A percentile compares a stretch with the other conserved stretches of the same genome.
Conservation (phyloP, 2,797 vertebrate genomes). For the Paratrypauchen microcephalus region DNA sequence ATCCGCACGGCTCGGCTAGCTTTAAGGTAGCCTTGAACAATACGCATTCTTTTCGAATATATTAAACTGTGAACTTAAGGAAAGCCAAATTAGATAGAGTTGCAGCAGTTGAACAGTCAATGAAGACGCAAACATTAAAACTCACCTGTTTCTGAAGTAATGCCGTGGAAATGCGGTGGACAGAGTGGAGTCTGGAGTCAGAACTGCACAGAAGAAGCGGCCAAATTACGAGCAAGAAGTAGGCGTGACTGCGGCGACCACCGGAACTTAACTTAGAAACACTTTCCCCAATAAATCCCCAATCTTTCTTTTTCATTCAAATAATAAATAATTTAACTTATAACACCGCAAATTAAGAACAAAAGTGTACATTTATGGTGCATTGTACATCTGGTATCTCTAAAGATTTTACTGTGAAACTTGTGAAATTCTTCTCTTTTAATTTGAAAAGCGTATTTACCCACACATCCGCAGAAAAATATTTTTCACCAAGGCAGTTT, state of each 20-base stretch:
- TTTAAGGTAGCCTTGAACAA: slow-evolving; percentile 41
- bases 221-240: slow-evolving; percentile 4
- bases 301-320: no score
- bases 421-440: slow-evolving; percentile 21
- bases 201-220: not conserved
- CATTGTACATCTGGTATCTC: no score
- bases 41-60: not conserved
- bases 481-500: not conserved
- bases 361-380: no score
- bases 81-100: accelerated
- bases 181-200: not conserved
- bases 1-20: slow-evolving; percentile 34
- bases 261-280: slow-evolving; percentile 31
- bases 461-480: slow-evolving; percentile 2
- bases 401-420: no score
- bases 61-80: accelerated
- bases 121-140: accelerated
- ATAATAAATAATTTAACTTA: no score
- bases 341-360: no score
- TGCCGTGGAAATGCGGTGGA: slow-evolving; percentile 10
- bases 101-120: accelerated
- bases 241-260: not conserved
- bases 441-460: slow-evolving; percentile 31
- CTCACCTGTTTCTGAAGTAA: slow-evolving; percentile 49
- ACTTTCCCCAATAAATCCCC: slow-evolving; percentile 21